Conservation (phyloP, 2,113 vertebrate species). For the Percopsis transmontana region DNA sequence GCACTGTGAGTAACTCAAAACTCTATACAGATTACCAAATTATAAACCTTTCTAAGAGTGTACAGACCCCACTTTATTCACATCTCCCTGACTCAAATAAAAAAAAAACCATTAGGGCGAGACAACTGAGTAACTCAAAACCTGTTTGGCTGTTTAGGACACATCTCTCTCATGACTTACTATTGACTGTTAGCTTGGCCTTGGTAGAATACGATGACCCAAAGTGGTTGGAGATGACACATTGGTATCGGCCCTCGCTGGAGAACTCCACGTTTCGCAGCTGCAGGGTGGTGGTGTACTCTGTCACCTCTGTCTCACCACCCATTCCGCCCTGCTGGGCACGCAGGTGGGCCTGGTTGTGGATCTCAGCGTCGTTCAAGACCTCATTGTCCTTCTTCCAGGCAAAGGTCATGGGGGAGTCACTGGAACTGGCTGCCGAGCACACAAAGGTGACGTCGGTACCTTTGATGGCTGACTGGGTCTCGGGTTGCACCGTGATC, state of each 20-base stretch:
- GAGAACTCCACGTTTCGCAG: slow-evolving; percentile 87
- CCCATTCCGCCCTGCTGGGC: slow-evolving; percentile 77
- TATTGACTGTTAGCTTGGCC: slow-evolving; percentile 95
- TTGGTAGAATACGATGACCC: slow-evolving; percentile 95
- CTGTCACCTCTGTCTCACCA: slow-evolving; percentile 83
- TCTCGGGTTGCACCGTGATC: slow-evolving; percentile 96
- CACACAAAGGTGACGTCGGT: slow-evolving; percentile 93
- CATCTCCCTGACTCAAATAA: too few relatives aligned
- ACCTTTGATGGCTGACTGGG: slow-evolving; percentile 89
- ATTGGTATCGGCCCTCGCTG: slow-evolving; percentile 95
- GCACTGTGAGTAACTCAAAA: too few relatives aligned
- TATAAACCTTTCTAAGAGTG: too few relatives aligned
- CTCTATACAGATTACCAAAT: too few relatives aligned
- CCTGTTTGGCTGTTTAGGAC: too few relatives aligned
- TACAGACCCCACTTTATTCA: too few relatives aligned
- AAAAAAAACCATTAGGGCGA: too few relatives aligned
- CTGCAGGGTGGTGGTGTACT: slow-evolving; percentile 91
- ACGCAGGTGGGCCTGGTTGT: slow-evolving; percentile 91
- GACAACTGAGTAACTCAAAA: not conserved
- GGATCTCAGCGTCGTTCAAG: slow-evolving; percentile 88
- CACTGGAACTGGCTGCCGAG: slow-evolving; percentile 95
- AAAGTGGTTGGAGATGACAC: slow-evolving; percentile 98
- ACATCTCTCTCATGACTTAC: slow-evolving; percentile 73
- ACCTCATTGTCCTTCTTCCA: slow-evolving; percentile 98
- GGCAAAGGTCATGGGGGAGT: slow-evolving; percentile 96